Base-by-base conservation (phyloP, 1,140 invertebrate genomes). In the Xylocopa sonorina region DNA sequence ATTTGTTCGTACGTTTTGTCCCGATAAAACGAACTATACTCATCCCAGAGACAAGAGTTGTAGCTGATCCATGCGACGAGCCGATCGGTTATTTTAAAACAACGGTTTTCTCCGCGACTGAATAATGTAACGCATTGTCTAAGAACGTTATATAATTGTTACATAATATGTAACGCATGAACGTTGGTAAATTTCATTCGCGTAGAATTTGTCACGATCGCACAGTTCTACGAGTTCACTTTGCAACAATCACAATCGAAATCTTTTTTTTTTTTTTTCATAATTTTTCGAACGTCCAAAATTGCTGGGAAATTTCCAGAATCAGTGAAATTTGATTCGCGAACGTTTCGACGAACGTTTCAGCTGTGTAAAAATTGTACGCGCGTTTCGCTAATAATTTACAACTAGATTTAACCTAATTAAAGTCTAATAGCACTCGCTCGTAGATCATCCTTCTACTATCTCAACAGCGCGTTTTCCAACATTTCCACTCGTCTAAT, bases 11-110 rank as follows among this genome's bases (percentile, higher is more conserved):
- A 53, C 16, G 18, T 34, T 34, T 57, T 21, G 0, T 5, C 5
- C 14, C n/a, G 66, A 68, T 53, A 68, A 68, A 64, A 38, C 32
- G 16, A 51, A 18, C 46, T 27, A 50, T 16, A 43, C 21, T 48
- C 10, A 29, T 32, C 60, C 34, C 34, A 18, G 34, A 41, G 34
- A 5, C 34, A 60, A 9, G n/a, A 9, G 24, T 21, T 21, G 2
- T 21, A 21, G 10, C 21, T 24, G n/a, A 10, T 53, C 7, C 53
- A 3, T 16, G 10, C 53, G 29, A 27, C n/a, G 16, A 53, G 16
- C 6, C n/a, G 3, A 12, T 57, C 27, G 53, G 27, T 29, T 29
- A 4, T 57, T 29, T 53, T 24, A 24, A 24, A 53, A 53, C 10
- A 24, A 53, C n/a, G 12, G 6, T 24, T 50, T 50, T 50, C n/a